Evolutionary conservation across 2,797 vertebrate genomes (phyloP).

Genomic region (Scolopax rusticola): DNA sequence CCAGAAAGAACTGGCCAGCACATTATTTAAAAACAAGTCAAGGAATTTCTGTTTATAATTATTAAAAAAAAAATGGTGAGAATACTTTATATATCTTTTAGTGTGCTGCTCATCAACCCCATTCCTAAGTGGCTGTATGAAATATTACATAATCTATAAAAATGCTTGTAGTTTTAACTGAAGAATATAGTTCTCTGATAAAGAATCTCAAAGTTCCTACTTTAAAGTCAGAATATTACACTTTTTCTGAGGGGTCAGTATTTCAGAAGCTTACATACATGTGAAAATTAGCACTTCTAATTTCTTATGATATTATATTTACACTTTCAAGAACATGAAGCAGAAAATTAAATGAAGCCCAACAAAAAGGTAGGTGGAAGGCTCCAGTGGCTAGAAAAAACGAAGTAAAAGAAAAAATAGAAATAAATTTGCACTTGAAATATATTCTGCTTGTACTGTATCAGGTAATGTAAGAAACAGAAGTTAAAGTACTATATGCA

Average conservation of each 20-base stretch:
- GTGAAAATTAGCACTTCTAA: not conserved
- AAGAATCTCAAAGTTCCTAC: not conserved
- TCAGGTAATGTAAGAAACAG: not conserved
- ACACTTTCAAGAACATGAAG: not conserved
- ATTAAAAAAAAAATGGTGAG: not conserved
- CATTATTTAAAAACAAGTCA: not conserved
- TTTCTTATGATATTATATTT: not conserved
- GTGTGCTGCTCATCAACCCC: not conserved
- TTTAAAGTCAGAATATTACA: not conserved
- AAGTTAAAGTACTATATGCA: not conserved
- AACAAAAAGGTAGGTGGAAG: not conserved
- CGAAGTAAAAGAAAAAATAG: not conserved
- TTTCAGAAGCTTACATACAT: not conserved
- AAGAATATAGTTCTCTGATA: not conserved
- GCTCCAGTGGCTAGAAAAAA: not conserved
- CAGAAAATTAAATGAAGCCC: not conserved
- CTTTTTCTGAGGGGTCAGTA: not conserved
- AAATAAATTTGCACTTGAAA: not conserved
- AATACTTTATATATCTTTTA: not conserved
- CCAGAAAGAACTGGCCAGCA: not conserved
- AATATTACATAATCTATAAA: not conserved
- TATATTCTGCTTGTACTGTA: not conserved
- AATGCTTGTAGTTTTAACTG: not conserved
- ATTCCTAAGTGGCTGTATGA: not conserved
- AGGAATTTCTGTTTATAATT: not conserved